These are phyloP conservation scores for Sminthurides aquaticus DNA, from an alignment of 2,888 invertebrate genomes.

Conservation along the genomic window DNA sequence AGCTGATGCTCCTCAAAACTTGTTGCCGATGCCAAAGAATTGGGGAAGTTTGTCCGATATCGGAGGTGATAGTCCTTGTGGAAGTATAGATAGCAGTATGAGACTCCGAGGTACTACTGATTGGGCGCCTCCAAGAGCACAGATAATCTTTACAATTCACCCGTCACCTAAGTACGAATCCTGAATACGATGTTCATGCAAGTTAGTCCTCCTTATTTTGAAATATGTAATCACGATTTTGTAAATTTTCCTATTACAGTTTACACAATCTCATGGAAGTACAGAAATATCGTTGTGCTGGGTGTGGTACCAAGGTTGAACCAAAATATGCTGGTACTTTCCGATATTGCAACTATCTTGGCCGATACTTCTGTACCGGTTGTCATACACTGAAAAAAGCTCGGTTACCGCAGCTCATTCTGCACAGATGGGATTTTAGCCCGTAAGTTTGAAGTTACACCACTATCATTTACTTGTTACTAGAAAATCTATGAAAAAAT, in stretches of 20 bases:
- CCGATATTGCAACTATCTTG: slow-evolving; percentile 74
- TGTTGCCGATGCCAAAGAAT: slow-evolving; percentile 67
- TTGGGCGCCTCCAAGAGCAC: slow-evolving; percentile 77
- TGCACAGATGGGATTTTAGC: slow-evolving; percentile 59
- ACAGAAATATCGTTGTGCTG: slow-evolving; percentile 73
- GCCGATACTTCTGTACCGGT: slow-evolving; percentile 76
- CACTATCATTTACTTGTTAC: neutral
- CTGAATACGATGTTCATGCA: too few relatives aligned
- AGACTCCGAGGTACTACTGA: slow-evolving; percentile 63
- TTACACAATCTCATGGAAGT: slow-evolving; percentile 58
- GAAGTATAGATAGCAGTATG: slow-evolving; percentile 39
- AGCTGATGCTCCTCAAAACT: slow-evolving; percentile 65
- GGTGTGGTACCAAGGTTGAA: slow-evolving; percentile 73
- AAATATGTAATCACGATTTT: too few relatives aligned
- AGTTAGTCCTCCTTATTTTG: too few relatives aligned
- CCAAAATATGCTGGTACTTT: slow-evolving; percentile 63
- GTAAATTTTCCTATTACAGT: slow-evolving; percentile 50
- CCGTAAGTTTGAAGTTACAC: slow-evolving; percentile 50
- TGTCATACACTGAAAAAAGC: slow-evolving; percentile 72
- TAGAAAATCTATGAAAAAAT: neutral
- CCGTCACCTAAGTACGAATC: slow-evolving; percentile 57
- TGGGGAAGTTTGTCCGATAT: slow-evolving; percentile 59
- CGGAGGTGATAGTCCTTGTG: slow-evolving; percentile 47
- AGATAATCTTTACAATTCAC: slow-evolving; percentile 73
- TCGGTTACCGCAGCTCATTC: slow-evolving; percentile 61